These are phyloP conservation scores for Poecilobothrus nobilitatus DNA, from an alignment of 2,888 invertebrate species.

Conservation along the genomic window DNA sequence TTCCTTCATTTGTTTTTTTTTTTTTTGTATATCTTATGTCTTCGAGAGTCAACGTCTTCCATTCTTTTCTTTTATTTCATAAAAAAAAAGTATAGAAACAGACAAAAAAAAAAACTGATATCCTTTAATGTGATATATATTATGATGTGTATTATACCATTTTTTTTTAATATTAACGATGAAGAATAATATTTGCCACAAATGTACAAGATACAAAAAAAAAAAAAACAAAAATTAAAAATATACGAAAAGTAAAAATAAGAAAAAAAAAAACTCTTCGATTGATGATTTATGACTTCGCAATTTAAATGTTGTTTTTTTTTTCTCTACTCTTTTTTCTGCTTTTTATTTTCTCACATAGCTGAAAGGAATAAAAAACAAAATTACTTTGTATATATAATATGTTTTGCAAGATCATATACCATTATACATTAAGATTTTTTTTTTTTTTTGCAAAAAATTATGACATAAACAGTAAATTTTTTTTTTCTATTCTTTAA, in stretches of 20 bases:
- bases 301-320: not conserved
- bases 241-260: not conserved
- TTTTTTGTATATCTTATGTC: not conserved
- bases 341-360: not conserved
- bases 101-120: not conserved
- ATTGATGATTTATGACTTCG: conserved; percentile 3
- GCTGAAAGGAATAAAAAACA: not conserved
- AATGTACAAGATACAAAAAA: not conserved
- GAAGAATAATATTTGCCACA: not conserved
- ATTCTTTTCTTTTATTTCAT: not conserved
- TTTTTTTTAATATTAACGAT: not conserved
- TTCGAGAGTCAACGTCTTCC: not conserved
- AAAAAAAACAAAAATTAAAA: not conserved
- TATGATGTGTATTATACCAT: not conserved
- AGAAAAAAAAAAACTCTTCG: not conserved
- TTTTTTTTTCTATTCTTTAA: too few relatives aligned
- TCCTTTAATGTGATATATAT: not conserved
- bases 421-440: not conserved
- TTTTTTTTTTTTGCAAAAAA: not conserved
- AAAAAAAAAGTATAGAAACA: too few relatives aligned
- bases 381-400: too few relatives aligned
- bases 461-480: not conserved
- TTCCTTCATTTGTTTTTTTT: not conserved
- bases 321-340: too few relatives aligned
- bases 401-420: not conserved